These are phyloP conservation scores for Syrphus vitripennis DNA, from an alignment of 2,888 invertebrate genomes.

Conservation along the genomic window DNA sequence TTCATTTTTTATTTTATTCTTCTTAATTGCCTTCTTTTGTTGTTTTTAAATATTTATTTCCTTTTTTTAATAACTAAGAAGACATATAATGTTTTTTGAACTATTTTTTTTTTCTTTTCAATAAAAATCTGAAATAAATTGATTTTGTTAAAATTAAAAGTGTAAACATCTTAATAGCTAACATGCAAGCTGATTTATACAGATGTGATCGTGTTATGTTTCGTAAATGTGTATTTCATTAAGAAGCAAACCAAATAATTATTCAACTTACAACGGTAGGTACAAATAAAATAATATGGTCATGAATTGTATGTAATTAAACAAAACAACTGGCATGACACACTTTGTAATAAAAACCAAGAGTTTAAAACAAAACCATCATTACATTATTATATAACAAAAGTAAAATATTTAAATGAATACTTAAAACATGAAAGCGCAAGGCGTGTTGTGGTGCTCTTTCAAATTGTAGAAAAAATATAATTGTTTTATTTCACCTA, in stretches of 20 bases:
- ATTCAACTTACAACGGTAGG: constrained; percentile 6
- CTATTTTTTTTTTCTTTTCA: constrained; percentile 75
- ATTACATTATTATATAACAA: not conserved
- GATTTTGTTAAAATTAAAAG: constrained; percentile 79
- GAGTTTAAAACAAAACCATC: constrained; percentile 15
- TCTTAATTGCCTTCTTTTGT: constrained; percentile 73
- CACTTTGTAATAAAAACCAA: not conserved
- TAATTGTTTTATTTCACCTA: constrained; percentile 58
- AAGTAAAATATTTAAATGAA: constrained; percentile 40
- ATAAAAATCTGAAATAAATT: constrained; percentile 82
- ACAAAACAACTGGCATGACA: constrained; percentile 1
- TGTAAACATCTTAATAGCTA: constrained; percentile 55
- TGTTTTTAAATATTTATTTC: constrained; percentile 73
- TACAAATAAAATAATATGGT: constrained; percentile 13
- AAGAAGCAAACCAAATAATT: constrained; percentile 30
- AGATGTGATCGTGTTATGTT: constrained; percentile 41
- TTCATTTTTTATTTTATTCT: constrained; percentile 74
- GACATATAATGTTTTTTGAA: constrained; percentile 82
- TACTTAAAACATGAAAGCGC: constrained; percentile 46
- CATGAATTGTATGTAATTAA: constrained; percentile 18
- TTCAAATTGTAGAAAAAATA: constrained; percentile 43
- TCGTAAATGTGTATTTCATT: constrained; percentile 3
- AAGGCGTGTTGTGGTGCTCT: constrained; percentile 54
- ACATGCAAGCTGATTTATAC: constrained; percentile 65
- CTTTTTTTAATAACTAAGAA: constrained; percentile 77